These are phyloP conservation scores for Struthidea cinerea DNA, from an alignment of 2,113 vertebrate genomes.

Conservation along the genomic window DNA sequence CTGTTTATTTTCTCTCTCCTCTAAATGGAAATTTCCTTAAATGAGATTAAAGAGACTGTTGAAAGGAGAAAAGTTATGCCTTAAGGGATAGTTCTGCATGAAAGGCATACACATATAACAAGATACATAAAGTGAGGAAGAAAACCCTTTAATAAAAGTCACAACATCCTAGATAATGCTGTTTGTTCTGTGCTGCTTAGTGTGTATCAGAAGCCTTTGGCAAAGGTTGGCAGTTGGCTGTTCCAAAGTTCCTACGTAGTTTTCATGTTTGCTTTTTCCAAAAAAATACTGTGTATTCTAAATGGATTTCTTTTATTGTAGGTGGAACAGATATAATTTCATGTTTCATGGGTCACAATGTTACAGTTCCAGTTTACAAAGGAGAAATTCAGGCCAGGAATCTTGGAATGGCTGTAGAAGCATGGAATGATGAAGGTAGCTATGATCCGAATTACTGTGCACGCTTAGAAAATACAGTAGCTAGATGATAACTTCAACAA, in stretches of 20 bases:
- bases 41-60: not conserved
- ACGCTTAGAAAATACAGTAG: not conserved
- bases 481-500: not conserved
- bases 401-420: constrained; percentile 91
- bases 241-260: not conserved
- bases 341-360: constrained; percentile 95
- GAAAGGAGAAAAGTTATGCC: not conserved
- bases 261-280: not conserved
- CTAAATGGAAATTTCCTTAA: not conserved
- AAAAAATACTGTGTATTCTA: not conserved
- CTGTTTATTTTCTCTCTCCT: not conserved
- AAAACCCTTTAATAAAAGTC: not conserved
- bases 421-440: constrained; percentile 87
- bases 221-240: not conserved
- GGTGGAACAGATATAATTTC: constrained; percentile 97
- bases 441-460: not conserved
- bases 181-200: not conserved
- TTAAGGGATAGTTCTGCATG: not conserved
- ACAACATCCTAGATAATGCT: not conserved
- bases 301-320: constrained; percentile 8
- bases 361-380: constrained; percentile 85
- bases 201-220: not conserved
- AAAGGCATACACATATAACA: not conserved
- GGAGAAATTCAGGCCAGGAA: constrained; percentile 95
- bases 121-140: not conserved